Base-by-base conservation (phyloP, 2,888 invertebrate species). In the Unio delphinus region DNA sequence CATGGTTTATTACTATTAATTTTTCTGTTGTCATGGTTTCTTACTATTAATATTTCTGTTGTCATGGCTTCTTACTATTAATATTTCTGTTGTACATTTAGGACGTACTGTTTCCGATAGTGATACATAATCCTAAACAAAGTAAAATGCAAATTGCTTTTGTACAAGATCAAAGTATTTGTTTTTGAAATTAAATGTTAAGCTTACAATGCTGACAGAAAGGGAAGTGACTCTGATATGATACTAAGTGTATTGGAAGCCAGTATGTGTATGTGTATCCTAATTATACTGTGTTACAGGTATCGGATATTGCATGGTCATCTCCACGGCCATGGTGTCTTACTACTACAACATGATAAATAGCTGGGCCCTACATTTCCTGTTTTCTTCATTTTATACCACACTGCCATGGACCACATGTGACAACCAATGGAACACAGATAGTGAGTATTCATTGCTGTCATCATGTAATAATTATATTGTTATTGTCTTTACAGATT, bases 321-420 rank as follows among this genome's bases (percentile, higher is more conserved):
- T 88, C n/a, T 80, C 86, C 54, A 85, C 87, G 2, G 75, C 79
- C 7, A 72, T 89, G 69, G 80, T 88, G 4, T 80, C 84, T 62
- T 79, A 87, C 67, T 89, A 89, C 78, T 89, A 89, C 82, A 89
- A 88, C 72, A 83, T 89, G 74, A 83, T 89, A 28, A 87, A 87
- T 61, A 88, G 89, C 18, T 89, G 89, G 87, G 87, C 85, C 17
- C 75, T 89, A 62, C 86, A 87, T 76, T 89, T 87, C 74, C 75
- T 88, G 61, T 89, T 87, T 70, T 81, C 88, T 6, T 89, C 89
- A 28, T 82, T 89, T 80, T 82, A 86, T 4, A 70, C 81, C 3
- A 66, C 71, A 7, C 75, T 90, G 67, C 90, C 90, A 2, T 90
- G 90, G 90, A 74, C 83, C 15, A 69, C 78, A 26, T 90, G 90